Base-by-base conservation (phyloP, 2,797 vertebrate species). In the Semaprochilodus insignis region DNA sequence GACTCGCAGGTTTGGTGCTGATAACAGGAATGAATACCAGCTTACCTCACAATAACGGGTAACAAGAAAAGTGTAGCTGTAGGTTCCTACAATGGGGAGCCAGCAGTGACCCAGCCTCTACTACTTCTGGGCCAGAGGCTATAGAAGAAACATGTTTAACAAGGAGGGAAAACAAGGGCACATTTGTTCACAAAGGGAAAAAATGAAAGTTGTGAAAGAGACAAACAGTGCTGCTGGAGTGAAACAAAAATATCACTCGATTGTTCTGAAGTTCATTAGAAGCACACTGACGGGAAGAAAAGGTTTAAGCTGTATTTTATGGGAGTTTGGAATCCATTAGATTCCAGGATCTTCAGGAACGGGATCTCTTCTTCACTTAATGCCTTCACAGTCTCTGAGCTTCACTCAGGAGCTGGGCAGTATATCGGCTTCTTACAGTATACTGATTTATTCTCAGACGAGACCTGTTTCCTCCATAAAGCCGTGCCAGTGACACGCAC, bases 131-230 rank as follows among this genome's bases (percentile, higher is more conserved):
- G 63, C 63, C 63, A 60, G 60, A 40, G 69, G 40, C 74, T 66
- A 78, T 40, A 71, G 76, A 72, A 81, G 82, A 83, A 90, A 90
- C 86, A 90, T 89, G 84, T 89, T 85, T 93, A 92, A 92, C 89
- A 90, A 92, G 91, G 80, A 83, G 82, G 88, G 77, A 67, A 87
- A 87, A 88, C 87, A 87, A 85, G 84, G 76, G 86, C 85, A 89
- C 91, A 90, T 90, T 89, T 90, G 83, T 88, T 88, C 74, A 78
- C 51, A 31, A 80, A 82, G 81, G 85, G 63, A 81, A 81, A 87
- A 76, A 88, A 88, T 2, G 2, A 44, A 67, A 88, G 79, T 83
- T 80, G 87, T 77, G 40, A 79, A 84, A 71, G 34, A 17, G 76
- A 69, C 48, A 71, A 79, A 85, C 84, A 72, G 66, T 36, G 78